Evolutionary conservation across 2,888 invertebrate species (phyloP), one percentile per base, ranked within the genome.

Genomic region (Drosophila vallismaia): DNA sequence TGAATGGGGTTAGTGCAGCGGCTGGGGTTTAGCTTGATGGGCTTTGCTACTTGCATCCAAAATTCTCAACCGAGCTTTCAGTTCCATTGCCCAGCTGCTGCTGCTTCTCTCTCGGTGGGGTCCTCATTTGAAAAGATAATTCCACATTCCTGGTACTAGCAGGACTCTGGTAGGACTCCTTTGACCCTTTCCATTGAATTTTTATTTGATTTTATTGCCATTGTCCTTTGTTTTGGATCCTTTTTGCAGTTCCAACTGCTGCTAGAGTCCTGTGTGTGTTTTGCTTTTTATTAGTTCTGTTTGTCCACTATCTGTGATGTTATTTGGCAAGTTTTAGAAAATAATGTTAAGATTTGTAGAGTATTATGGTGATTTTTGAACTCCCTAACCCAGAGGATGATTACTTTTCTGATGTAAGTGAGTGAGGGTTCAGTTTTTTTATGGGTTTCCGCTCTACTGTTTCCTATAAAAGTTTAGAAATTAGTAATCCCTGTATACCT

Each of bases 131-230:
- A 66, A 79, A 76, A 71, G 74, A 71, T 85, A 75, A 86, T 76
- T 75, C 77, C 79, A 63, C 80, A 81, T 86, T 81, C 76, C 64
- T 79, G 40, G 57, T 19, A 8, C 49, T n/a, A n/a, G n/a, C 1
- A n/a, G n/a, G 4, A 36, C 5, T 28, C 28, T 6, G 1, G 29
- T 29, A 54, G 33, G 26, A 33, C 29, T 24, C 36, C 48, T 48
- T 9, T 5, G 28, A 4, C 28, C 48, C 48, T 33, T 26, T 33
- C 45, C 33, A 28, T 44, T 46, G 59, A 45, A 60, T 54, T 70
- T 81, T 67, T 71, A 85, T 85, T 80, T 78, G 71, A 74, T 81
- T 78, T 81, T 78, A 81, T 75, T 83, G 56, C 69, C 45, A 19
- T 42, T 36, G 57, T 14, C 55, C 51, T 71, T 54, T 57, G 51